These are phyloP conservation scores for Sturnira hondurensis DNA, from an alignment of 2,113 vertebrate genomes.

Conservation along the genomic window DNA sequence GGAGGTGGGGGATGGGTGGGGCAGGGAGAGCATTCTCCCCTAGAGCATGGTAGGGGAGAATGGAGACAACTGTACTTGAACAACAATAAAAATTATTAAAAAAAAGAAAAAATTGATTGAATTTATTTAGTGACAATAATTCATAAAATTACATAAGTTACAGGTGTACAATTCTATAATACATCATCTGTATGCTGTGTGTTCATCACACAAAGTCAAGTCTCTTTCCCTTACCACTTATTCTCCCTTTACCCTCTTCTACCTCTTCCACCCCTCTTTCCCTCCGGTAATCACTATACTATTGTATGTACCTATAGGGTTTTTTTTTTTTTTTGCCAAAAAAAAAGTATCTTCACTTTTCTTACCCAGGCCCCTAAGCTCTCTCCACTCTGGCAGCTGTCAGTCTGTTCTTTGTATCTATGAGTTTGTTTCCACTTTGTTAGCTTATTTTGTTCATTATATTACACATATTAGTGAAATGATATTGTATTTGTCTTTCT, in stretches of 20 bases:
- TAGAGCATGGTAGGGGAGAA: no score
- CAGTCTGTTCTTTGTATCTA: background rate
- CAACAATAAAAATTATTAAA: no score
- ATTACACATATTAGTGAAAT: background rate
- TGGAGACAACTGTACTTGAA: no score
- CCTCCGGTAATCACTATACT: background rate
- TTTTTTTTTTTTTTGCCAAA: background rate
- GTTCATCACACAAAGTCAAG: background rate
- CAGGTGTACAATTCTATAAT: background rate
- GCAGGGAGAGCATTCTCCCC: no score
- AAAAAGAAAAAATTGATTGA: no score
- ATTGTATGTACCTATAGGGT: background rate
- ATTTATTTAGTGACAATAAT: background rate
- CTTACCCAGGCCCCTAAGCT: background rate
- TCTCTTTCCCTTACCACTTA: background rate
- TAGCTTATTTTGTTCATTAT: no score
- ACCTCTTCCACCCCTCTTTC: background rate
- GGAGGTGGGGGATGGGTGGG: no score
- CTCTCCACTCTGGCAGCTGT: background rate
- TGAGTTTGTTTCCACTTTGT: background rate
- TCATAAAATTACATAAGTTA: background rate
- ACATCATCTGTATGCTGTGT: background rate
- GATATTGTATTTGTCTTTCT: background rate
- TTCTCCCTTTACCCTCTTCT: background rate
- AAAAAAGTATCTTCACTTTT: background rate